phyloP scores from a whole-genome alignment of 2,888 invertebrate species.

The Tetramorium bicarinatum region DNA sequence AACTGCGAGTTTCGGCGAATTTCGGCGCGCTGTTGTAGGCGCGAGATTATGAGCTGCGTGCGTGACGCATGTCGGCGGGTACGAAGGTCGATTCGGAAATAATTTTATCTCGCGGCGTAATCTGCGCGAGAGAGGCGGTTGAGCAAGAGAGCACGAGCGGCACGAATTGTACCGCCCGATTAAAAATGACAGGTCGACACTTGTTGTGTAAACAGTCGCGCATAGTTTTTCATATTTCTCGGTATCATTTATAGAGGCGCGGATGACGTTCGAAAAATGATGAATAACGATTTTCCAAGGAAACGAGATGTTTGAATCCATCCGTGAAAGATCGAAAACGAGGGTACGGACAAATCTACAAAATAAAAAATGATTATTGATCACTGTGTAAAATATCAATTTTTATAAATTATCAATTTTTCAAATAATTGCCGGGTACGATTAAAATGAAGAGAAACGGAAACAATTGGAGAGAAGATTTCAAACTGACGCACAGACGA shows the following conservation, averaged over 20 bases:
- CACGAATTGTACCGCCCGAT: constrained; percentile 50
- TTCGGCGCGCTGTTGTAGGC: constrained; percentile 33
- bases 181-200: constrained; percentile 54
- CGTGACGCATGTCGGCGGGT: constrained; percentile 64
- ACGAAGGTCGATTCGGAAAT: constrained; percentile 70
- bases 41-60: constrained; percentile 34
- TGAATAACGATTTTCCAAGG: not conserved
- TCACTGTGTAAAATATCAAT: not conserved
- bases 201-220: constrained; percentile 43
- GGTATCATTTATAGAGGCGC: not conserved
- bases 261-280: not conserved
- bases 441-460: not conserved
- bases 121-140: constrained; percentile 42
- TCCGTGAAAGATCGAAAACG: not conserved
- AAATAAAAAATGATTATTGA: not conserved
- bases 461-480: not conserved
- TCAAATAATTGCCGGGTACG: not conserved
- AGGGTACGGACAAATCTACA: not conserved
- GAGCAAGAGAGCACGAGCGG: constrained; percentile 16
- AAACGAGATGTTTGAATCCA: not conserved
- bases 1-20: constrained; percentile 29
- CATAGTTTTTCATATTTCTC: constrained; percentile 3
- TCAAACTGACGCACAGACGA: not conserved
- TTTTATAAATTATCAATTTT: not conserved
- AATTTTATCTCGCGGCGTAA: constrained; percentile 67